These are phyloP conservation scores for Acanthurus tractus DNA, from an alignment of 2,797 vertebrate species.

Conservation along the genomic window DNA sequence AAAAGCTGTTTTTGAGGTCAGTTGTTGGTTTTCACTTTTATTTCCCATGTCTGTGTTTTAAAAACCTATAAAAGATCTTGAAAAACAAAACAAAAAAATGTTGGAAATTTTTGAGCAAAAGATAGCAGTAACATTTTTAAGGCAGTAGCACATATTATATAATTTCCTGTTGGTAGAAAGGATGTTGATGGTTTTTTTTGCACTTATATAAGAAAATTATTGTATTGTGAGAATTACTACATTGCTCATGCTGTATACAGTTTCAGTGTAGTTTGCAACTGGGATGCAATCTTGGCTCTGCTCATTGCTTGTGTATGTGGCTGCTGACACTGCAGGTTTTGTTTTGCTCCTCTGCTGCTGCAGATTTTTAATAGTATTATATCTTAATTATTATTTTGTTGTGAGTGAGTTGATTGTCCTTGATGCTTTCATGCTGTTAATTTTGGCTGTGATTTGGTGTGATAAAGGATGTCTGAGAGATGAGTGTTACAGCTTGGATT, in stretches of 20 bases:
- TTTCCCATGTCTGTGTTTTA: not conserved
- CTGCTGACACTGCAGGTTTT: slow-evolving; percentile 1
- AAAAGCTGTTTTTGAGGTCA: not conserved
- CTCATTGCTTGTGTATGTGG: not conserved
- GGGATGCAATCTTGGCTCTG: not conserved
- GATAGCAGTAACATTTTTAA: not conserved
- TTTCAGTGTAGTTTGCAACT: not conserved
- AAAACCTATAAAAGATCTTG: not conserved
- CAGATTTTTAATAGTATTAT: not conserved
- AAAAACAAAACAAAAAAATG: not conserved
- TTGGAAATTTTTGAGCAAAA: not conserved
- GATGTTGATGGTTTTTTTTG: too few species aligned
- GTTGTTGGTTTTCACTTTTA: not conserved
- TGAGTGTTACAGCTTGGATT: not conserved
- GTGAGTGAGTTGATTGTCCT: not conserved
- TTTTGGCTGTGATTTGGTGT: not conserved
- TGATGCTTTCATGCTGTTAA: not conserved
- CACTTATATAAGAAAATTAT: too few species aligned
- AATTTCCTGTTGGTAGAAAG: not conserved
- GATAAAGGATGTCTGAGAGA: not conserved
- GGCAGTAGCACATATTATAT: not conserved
- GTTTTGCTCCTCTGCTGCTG: not conserved
- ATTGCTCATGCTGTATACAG: not conserved
- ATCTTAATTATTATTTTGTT: not conserved
- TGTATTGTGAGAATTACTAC: not conserved